phyloP scores from a whole-genome alignment of 2,797 vertebrate species.

The Tenualosa ilisha region DNA sequence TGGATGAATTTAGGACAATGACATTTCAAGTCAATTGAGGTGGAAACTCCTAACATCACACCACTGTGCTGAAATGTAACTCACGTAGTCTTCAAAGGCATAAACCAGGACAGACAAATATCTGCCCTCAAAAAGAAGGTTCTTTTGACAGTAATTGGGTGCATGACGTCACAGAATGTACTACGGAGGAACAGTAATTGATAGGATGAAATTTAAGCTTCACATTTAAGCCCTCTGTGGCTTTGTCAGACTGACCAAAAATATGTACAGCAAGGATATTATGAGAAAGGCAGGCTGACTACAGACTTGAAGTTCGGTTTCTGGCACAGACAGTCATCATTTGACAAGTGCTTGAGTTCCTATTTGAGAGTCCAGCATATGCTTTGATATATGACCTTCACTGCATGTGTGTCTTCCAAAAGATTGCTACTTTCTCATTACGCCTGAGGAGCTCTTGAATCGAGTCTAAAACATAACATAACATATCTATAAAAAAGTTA shows the following conservation, averaged over 20 bases:
- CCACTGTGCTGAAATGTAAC: background rate
- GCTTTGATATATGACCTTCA: slow-evolving; percentile 12
- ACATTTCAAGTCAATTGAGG: background rate
- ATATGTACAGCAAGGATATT: slow-evolving; percentile 27
- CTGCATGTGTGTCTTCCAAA: background rate
- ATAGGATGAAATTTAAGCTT: slow-evolving; percentile 32
- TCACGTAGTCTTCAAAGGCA: background rate
- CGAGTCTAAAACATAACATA: background rate
- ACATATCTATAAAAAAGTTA: background rate
- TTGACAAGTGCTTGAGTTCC: slow-evolving; percentile 54
- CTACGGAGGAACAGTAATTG: slow-evolving; percentile 27
- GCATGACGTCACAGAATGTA: slow-evolving; percentile 35
- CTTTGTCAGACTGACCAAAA: slow-evolving; percentile 24
- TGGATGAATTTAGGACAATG: background rate
- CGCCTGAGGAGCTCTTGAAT: background rate
- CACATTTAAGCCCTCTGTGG: slow-evolving; percentile 23
- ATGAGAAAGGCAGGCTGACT: slow-evolving; percentile 6
- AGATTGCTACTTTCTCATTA: slow-evolving; percentile 4
- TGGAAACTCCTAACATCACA: background rate
- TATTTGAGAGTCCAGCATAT: background rate
- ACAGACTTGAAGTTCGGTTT: background rate
- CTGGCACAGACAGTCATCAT: slow-evolving; percentile 32
- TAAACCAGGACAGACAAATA: background rate
- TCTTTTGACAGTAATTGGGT: slow-evolving; percentile 17
- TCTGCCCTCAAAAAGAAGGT: background rate